Conservation (phyloP, 2,113 vertebrate species). For the Saguinus midas region DNA sequence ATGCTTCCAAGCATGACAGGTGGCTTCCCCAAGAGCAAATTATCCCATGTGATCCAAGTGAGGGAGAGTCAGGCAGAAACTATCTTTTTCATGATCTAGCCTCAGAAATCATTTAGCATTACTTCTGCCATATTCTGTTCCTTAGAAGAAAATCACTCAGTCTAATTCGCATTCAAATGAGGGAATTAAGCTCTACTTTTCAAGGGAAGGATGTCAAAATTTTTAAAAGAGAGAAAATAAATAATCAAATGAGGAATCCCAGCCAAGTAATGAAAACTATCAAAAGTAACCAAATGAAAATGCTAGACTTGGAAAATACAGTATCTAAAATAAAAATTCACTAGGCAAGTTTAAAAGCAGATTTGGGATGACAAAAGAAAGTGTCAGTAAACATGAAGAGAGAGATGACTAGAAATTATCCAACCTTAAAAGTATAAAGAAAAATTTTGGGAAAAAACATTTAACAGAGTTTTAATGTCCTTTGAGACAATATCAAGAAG, state of each 20-base stretch:
- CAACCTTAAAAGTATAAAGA: not conserved
- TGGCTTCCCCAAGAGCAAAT: not conserved
- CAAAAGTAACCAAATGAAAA: not conserved
- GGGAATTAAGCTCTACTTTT: not conserved
- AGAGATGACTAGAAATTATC: not conserved
- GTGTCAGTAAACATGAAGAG: not conserved
- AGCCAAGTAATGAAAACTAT: not conserved
- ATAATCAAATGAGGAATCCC: not conserved
- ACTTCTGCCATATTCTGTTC: not conserved
- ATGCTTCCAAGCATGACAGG: not conserved
- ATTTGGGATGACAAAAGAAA: not conserved
- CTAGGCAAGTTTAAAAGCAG: not conserved
- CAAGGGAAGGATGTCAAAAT: not conserved
- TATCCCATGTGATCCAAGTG: not conserved
- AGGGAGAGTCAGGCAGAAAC: not conserved
- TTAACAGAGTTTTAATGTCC: not conserved
- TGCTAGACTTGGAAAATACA: not conserved
- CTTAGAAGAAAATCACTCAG: not conserved
- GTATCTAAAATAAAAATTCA: not conserved
- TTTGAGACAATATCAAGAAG: not conserved
- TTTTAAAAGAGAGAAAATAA: not conserved
- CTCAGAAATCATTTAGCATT: not conserved
- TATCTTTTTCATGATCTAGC: not conserved
- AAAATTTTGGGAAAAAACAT: not conserved
- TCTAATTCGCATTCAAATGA: not conserved